Conservation (phyloP, 92 coral and sea anemone species). For the Epizoanthus illoricatus region DNA sequence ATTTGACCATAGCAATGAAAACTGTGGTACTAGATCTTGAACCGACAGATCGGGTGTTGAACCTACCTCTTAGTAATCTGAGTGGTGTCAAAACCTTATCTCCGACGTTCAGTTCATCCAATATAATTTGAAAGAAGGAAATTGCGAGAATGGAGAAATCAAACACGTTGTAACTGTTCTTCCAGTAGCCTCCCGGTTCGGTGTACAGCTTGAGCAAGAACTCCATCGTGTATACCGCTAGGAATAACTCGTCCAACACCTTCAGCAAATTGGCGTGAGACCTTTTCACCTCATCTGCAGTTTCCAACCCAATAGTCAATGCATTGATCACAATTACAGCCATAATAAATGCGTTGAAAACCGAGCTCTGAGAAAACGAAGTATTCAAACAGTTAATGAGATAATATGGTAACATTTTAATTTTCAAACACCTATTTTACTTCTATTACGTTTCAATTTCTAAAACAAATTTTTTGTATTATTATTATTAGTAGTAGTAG, state of each 20-base stretch:
- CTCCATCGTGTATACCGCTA: slow-evolving; percentile 94
- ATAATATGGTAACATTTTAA: no score
- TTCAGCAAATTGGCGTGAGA: slow-evolving; percentile 67
- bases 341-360: slow-evolving; percentile 91
- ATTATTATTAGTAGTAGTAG: not conserved
- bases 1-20: no score
- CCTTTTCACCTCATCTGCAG: slow-evolving; percentile 68
- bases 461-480: not conserved
- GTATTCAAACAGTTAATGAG: not conserved
- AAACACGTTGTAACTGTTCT: slow-evolving; percentile 92
- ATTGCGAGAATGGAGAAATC: slow-evolving; percentile 85
- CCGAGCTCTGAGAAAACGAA: slow-evolving; percentile 59
- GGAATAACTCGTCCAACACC: slow-evolving; percentile 82
- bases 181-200: slow-evolving; percentile 90
- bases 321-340: slow-evolving; percentile 84
- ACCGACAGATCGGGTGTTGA: no score
- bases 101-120: slow-evolving; percentile 91
- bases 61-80: slow-evolving; percentile 87
- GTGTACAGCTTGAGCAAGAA: slow-evolving; percentile 90
- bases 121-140: slow-evolving; percentile 90
- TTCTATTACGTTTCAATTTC: not conserved
- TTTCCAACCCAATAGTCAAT: slow-evolving; percentile 89
- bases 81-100: slow-evolving; percentile 91
- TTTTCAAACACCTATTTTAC: no score
- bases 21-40: no score